A percentile compares a stretch with the other conserved stretches of the same genome.
Conservation (phyloP, 1,140 invertebrate species). For the Vanessa atalanta region DNA sequence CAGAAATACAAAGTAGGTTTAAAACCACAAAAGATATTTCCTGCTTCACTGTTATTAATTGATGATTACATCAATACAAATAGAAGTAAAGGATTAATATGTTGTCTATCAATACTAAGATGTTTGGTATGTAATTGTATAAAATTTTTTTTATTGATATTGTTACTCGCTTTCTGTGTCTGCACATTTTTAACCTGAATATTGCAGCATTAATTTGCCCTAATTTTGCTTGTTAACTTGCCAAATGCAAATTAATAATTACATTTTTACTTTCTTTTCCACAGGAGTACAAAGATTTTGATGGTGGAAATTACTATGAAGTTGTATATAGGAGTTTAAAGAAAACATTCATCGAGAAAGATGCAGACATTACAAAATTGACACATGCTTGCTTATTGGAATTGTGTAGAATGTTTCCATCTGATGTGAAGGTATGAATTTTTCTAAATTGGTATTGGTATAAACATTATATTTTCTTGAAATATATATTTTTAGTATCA, state of each 20-base stretch:
- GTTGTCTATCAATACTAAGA: slow-evolving; percentile 51
- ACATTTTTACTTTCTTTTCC: slow-evolving; percentile 23
- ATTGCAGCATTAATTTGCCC: too few relatives aligned
- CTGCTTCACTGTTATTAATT: slow-evolving; percentile 54
- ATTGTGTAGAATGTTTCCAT: slow-evolving; percentile 50
- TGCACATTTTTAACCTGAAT: too few relatives aligned
- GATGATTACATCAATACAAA: slow-evolving; percentile 59
- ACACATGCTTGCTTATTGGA: slow-evolving; percentile 51
- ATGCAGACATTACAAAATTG: slow-evolving; percentile 56
- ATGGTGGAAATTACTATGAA: slow-evolving; percentile 69
- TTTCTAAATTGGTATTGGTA: slow-evolving; percentile 1
- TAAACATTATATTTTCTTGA: slow-evolving; percentile 3
- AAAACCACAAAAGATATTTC: slow-evolving; percentile 51
- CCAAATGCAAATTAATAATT: not conserved
- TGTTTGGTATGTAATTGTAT: slow-evolving; percentile 53
- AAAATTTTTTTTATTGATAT: not conserved
- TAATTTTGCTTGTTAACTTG: not conserved
- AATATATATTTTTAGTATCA: not conserved
- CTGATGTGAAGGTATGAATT: slow-evolving; percentile 49
- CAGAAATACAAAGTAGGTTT: slow-evolving; percentile 55
- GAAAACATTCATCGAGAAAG: slow-evolving; percentile 51
- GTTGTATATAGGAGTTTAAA: slow-evolving; percentile 59
- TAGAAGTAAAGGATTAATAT: slow-evolving; percentile 59
- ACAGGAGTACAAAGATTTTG: slow-evolving; percentile 53
- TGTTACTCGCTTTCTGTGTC: too few relatives aligned